Evolutionary conservation across 2,797 vertebrate species (phyloP).

Genomic region (Vespertilio murinus): DNA sequence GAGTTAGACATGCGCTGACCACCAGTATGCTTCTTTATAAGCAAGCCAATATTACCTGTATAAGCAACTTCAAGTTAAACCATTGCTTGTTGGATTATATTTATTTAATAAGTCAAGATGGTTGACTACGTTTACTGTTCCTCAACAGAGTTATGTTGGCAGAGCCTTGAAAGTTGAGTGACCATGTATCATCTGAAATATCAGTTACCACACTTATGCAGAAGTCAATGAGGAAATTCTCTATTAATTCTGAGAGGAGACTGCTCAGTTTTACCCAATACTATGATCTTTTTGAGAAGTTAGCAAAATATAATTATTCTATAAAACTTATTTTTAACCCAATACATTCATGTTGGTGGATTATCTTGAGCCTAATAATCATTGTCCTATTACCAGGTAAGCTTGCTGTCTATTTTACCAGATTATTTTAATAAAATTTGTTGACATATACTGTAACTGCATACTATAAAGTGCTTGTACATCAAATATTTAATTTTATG

Average conservation of each 20-base stretch:
- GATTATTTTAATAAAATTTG: background rate
- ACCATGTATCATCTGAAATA: background rate
- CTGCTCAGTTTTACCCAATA: background rate
- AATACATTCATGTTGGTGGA: background rate
- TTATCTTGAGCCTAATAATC: background rate
- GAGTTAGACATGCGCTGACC: too few relatives aligned
- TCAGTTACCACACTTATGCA: background rate
- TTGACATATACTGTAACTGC: background rate
- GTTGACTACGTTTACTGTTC: background rate
- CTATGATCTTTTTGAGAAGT: background rate
- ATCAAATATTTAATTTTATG: background rate
- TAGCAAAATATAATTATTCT: background rate
- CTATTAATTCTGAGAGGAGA: background rate
- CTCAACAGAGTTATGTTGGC: background rate
- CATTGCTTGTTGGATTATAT: background rate
- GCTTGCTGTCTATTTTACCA: background rate
- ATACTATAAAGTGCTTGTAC: background rate
- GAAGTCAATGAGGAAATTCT: background rate
- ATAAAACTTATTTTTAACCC: background rate
- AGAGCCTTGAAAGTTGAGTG: background rate
- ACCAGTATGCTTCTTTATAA: background rate
- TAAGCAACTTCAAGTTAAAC: background rate
- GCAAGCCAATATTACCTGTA: background rate
- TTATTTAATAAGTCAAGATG: background rate
- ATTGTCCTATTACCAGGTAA: background rate